A percentile compares a stretch with the other conserved stretches of the same genome.
These are phyloP conservation scores for Aphis gossypii DNA, from an alignment of 1,140 invertebrate genomes.

Conservation along the genomic window DNA sequence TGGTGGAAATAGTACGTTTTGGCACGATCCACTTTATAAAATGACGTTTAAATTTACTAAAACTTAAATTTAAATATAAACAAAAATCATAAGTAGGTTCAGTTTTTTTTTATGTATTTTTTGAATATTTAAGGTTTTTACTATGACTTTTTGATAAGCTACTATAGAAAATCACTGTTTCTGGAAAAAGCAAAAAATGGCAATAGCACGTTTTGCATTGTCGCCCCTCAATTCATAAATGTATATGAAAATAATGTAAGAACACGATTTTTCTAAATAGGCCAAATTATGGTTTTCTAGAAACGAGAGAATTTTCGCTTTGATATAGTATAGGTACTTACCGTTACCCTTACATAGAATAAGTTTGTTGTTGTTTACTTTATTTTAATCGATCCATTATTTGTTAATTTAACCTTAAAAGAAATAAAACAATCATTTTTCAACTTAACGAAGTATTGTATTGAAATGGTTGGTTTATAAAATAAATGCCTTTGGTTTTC, in stretches of 20 bases:
- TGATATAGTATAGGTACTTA: neutral
- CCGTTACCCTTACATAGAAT: neutral
- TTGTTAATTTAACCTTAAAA: neutral
- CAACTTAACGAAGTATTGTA: neutral
- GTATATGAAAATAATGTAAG: neutral
- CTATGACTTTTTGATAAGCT: no score
- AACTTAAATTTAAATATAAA: no score
- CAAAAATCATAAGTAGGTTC: no score
- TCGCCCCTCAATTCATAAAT: no score
- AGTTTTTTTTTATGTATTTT: no score
- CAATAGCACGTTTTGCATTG: no score
- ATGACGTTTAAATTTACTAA: no score
- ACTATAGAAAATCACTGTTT: no score
- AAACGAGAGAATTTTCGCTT: neutral
- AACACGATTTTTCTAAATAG: neutral
- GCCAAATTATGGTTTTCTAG: neutral
- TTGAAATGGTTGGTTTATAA: neutral
- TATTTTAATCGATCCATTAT: neutral
- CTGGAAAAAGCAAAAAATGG: no score
- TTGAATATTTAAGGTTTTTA: no score
- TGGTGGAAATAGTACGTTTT: no score
- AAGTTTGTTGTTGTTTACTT: neutral
- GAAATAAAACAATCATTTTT: neutral
- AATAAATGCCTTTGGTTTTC: neutral
- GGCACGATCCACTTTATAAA: no score